Conservation (phyloP, 1,140 invertebrate species). For the Orius insidiosus region DNA sequence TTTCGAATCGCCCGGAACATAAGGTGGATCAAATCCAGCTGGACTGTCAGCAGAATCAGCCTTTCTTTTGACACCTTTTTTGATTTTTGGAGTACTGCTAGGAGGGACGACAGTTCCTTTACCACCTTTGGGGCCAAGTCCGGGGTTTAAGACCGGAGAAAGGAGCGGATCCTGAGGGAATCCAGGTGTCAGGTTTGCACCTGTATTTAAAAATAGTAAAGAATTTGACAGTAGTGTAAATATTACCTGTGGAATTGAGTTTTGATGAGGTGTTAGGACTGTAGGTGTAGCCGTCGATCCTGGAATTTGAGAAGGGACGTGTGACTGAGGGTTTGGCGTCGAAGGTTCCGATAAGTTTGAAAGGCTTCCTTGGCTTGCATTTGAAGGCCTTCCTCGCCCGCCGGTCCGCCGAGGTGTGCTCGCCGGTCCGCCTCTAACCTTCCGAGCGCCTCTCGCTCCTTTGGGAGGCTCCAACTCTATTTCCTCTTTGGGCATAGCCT, state of each 20-base stretch:
- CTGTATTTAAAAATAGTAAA: too few species aligned
- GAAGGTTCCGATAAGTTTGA: constrained; percentile 24
- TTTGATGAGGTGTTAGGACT: constrained; percentile 25
- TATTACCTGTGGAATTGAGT: constrained; percentile 33
- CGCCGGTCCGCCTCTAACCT: constrained; percentile 25
- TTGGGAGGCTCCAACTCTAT: constrained; percentile 63
- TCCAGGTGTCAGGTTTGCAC: constrained; percentile 6
- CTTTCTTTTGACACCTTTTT: constrained; percentile 97
- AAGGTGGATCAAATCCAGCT: constrained; percentile 34
- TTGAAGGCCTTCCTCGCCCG: constrained; percentile 23
- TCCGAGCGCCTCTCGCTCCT: constrained; percentile 39
- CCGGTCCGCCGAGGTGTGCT: constrained; percentile 23
- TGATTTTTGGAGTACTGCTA: constrained; percentile 24
- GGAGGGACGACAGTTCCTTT: constrained; percentile 19
- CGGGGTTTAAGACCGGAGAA: constrained; percentile 11
- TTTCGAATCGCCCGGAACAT: constrained; percentile 46
- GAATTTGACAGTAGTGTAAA: not conserved
- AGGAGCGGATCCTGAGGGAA: constrained; percentile 12
- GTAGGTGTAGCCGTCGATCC: constrained; percentile 25
- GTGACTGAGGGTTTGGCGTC: constrained; percentile 20
- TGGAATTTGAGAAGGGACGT: constrained; percentile 29
- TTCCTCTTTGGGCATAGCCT: constrained; percentile 86
- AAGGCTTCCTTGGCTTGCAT: too few species aligned
- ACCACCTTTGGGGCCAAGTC: constrained; percentile 11
- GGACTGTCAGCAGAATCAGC: constrained; percentile 43